Conservation (phyloP, 1,140 invertebrate genomes). For the Ganaspis sp. region DNA sequence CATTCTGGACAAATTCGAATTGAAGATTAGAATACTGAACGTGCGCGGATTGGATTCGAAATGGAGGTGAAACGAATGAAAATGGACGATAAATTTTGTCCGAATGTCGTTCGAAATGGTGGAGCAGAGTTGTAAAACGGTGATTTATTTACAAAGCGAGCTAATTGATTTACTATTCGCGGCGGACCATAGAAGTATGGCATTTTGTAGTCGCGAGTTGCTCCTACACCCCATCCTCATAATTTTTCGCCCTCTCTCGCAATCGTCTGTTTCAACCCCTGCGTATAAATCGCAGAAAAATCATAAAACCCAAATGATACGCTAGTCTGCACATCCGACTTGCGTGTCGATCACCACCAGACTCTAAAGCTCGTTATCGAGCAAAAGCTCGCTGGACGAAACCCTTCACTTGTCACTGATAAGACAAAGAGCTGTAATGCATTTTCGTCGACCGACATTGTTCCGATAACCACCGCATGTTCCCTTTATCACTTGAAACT, state of each 20-base stretch:
- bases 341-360: slow-evolving; percentile 46
- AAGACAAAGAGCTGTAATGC: slow-evolving; percentile 16
- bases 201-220: slow-evolving; percentile 53
- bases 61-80: slow-evolving; percentile 52
- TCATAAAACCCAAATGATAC: slow-evolving; percentile 40
- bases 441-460: slow-evolving; percentile 20
- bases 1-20: slow-evolving; percentile 39
- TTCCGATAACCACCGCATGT: slow-evolving; percentile 29
- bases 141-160: slow-evolving; percentile 74
- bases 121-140: slow-evolving; percentile 70
- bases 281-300: slow-evolving; percentile 47
- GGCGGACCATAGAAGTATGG: slow-evolving; percentile 50
- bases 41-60: slow-evolving; percentile 55
- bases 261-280: slow-evolving; percentile 5
- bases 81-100: slow-evolving; percentile 73
- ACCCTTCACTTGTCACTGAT: slow-evolving; percentile 22
- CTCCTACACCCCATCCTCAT: slow-evolving; percentile 33
- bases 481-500: slow-evolving; percentile 19
- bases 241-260: slow-evolving; percentile 41
- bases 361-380: slow-evolving; percentile 22
- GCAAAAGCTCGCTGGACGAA: neutral
- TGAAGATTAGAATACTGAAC: slow-evolving; percentile 56
- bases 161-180: slow-evolving; percentile 74
- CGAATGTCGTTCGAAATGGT: slow-evolving; percentile 64
- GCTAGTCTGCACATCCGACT: slow-evolving; percentile 40